These are phyloP conservation scores for Antheraea mylitta DNA, from an alignment of 1,140 invertebrate species.

Conservation along the genomic window DNA sequence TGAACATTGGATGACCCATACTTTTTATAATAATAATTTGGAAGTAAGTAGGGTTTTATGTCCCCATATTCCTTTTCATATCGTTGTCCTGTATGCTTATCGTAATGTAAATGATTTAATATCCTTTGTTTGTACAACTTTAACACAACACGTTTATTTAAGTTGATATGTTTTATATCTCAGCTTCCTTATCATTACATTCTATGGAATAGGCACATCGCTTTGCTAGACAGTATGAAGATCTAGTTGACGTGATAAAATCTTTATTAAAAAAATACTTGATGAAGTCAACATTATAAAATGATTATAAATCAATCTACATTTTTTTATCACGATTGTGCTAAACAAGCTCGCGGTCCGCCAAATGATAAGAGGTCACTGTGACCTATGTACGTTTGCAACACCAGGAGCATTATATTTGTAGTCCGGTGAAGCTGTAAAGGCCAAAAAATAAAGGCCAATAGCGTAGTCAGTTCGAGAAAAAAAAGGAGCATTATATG, in stretches of 20 bases:
- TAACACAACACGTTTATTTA: neutral
- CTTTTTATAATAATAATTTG: neutral
- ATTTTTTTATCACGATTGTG: no score
- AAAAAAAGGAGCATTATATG: no score
- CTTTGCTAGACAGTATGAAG: neutral
- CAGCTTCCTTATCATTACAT: neutral
- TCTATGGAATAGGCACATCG: neutral
- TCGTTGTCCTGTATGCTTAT: neutral
- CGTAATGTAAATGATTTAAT: slow-evolving; percentile 6
- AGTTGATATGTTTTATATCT: neutral
- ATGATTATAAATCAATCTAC: no score
- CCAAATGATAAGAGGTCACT: no score
- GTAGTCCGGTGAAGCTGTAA: no score
- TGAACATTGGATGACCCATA: neutral
- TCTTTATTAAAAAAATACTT: no score
- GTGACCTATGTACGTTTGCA: no score
- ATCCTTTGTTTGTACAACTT: slow-evolving; percentile 10
- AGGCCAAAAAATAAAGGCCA: no score
- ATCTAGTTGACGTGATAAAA: neutral
- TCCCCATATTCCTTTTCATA: neutral
- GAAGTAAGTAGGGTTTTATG: neutral
- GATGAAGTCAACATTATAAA: no score
- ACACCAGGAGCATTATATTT: no score
- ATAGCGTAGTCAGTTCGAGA: no score
- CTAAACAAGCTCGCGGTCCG: no score